phyloP scores from a whole-genome alignment of 2,888 invertebrate genomes.

The Mamestra brassicae region DNA sequence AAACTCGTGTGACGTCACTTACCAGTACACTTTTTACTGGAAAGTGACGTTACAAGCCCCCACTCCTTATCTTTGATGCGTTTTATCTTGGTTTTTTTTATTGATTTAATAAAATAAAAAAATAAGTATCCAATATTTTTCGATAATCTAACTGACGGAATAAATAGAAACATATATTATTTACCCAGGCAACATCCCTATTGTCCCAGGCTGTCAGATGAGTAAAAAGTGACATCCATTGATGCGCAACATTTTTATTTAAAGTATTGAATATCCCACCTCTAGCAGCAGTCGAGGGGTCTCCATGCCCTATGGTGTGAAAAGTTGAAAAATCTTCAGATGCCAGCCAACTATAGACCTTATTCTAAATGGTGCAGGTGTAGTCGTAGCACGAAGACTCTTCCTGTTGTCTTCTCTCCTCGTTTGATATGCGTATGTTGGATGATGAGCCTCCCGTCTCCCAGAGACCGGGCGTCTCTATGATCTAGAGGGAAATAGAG shows the following conservation, averaged over 20 bases:
- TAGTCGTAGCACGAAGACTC: constrained; percentile 83
- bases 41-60: too few species aligned
- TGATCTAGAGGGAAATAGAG: constrained; percentile 91
- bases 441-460: constrained; percentile 88
- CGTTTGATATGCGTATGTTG: constrained; percentile 84
- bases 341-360: constrained; percentile 59
- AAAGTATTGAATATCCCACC: not conserved
- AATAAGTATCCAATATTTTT: too few species aligned
- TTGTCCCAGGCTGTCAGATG: not conserved
- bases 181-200: too few species aligned
- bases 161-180: too few species aligned
- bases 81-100: too few species aligned
- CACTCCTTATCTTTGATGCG: too few species aligned
- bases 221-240: not conserved
- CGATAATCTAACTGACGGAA: too few species aligned
- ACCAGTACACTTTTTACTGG: too few species aligned
- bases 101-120: too few species aligned
- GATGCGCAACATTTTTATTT: not conserved
- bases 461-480: constrained; percentile 98
- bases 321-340: constrained; percentile 51
- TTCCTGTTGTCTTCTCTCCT: constrained; percentile 72
- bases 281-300: too few species aligned
- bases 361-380: constrained; percentile 82
- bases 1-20: too few species aligned
- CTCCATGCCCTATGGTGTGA: not conserved